These are phyloP conservation scores for Lophura nycthemera DNA, from an alignment of 2,113 vertebrate genomes.

Conservation along the genomic window DNA sequence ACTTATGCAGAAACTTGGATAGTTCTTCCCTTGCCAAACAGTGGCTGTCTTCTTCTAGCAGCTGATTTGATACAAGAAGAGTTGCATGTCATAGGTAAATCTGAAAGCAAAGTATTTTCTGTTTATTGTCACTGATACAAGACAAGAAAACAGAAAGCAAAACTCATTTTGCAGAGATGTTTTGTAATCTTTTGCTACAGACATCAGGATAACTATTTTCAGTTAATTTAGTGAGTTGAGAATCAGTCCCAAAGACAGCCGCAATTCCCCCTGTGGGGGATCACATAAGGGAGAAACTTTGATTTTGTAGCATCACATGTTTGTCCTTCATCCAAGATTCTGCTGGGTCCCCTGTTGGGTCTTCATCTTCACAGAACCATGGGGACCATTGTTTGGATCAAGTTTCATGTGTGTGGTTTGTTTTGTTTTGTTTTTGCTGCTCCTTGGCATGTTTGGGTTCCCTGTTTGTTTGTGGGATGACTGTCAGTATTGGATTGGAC, in stretches of 20 bases:
- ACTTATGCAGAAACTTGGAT: neutral
- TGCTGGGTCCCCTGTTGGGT: fast-evolving
- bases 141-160: neutral
- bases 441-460: neutral
- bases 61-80: neutral
- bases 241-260: neutral
- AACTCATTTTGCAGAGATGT: neutral
- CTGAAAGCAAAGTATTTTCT: neutral
- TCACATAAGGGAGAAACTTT: neutral
- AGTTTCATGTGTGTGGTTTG: neutral
- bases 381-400: neutral
- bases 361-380: neutral
- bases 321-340: neutral
- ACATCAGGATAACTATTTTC: neutral
- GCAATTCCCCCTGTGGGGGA: neutral
- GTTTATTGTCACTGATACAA: neutral
- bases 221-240: neutral
- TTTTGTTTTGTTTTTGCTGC: neutral
- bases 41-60: neutral
- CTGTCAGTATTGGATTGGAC: neutral
- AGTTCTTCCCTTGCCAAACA: neutral
- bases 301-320: neutral
- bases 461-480: neutral
- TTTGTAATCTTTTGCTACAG: neutral
- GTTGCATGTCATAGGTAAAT: neutral